phyloP scores from a whole-genome alignment of 2,797 vertebrate species.

The Hyperoplus immaculatus region DNA sequence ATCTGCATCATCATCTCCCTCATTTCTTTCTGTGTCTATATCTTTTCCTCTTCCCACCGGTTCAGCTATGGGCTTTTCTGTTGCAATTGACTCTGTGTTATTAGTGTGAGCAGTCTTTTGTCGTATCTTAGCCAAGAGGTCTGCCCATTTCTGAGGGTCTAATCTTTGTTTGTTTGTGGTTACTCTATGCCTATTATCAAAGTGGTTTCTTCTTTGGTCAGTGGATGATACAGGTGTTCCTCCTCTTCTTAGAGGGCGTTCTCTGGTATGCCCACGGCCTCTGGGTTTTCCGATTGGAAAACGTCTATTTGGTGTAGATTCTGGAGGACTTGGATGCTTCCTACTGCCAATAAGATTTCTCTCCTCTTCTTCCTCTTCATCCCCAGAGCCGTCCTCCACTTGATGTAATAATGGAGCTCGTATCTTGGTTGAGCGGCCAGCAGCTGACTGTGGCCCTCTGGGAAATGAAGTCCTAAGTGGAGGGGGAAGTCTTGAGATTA shows the following conservation, averaged over 20 bases:
- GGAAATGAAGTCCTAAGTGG: constrained; percentile 68
- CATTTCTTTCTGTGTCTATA: constrained; percentile 12
- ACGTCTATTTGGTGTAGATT: constrained; percentile 43
- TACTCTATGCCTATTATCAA: constrained; percentile 87
- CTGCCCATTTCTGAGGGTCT: constrained; percentile 93
- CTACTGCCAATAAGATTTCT: constrained; percentile 17
- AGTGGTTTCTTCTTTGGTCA: constrained; percentile 85
- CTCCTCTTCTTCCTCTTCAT: constrained; percentile 51
- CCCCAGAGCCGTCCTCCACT: constrained; percentile 89
- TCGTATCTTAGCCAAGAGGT: constrained; percentile 93
- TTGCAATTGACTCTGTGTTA: constrained; percentile 48
- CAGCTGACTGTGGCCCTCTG: constrained; percentile 78
- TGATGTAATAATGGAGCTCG: constrained; percentile 76
- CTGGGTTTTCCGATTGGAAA: constrained; percentile 50
- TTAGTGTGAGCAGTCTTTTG: constrained; percentile 83
- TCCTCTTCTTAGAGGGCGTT: constrained; percentile 52
- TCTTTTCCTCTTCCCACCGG: constrained; percentile 22
- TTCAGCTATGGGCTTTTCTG: constrained; percentile 40
- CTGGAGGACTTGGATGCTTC: constrained; percentile 32
- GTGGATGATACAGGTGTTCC: constrained; percentile 52
- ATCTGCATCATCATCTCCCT: constrained; percentile 25
- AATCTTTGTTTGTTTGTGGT: constrained; percentile 90
- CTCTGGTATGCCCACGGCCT: constrained; percentile 63
- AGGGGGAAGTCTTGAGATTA: constrained; percentile 79
- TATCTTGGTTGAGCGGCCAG: constrained; percentile 80